Conservation (phyloP, 2,888 invertebrate species). For the Rhynchonema sp. region DNA sequence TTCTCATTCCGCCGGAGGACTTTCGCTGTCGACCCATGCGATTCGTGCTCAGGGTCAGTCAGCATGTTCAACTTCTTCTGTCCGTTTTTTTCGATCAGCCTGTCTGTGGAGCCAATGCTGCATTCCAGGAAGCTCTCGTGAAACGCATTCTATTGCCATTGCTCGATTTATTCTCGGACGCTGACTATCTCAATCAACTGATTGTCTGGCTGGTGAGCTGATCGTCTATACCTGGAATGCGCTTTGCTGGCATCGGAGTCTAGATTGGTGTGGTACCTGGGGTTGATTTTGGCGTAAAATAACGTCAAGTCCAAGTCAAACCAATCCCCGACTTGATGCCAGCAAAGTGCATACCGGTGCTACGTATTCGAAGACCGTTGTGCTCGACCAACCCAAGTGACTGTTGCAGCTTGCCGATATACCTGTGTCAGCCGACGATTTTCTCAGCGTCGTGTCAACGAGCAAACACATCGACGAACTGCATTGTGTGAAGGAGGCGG, state of each 20-base stretch:
- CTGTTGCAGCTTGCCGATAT: constrained; percentile 53
- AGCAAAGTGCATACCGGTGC: no score
- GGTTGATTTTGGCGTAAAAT: no score
- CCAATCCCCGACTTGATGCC: no score
- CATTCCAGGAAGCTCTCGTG: constrained; percentile 50
- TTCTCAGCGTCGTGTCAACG: constrained; percentile 57
- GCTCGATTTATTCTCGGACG: constrained; percentile 55
- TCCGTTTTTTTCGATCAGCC: background rate
- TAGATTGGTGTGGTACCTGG: no score
- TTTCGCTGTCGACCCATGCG: constrained; percentile 62
- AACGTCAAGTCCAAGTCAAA: background rate
- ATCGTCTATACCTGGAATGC: no score
- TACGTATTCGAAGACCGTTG: no score
- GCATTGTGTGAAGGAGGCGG: constrained; percentile 53
- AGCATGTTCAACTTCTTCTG: no score
- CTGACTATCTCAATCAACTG: constrained; percentile 72
- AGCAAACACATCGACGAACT: constrained; percentile 63
- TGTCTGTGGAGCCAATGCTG: background rate
- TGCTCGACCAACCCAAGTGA: constrained; percentile 4
- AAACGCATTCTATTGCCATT: constrained; percentile 51
- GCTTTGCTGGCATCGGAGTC: no score
- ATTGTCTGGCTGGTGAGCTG: constrained; percentile 70
- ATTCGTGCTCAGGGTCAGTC: constrained; percentile 38
- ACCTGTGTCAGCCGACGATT: constrained; percentile 58
- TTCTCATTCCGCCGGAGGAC: constrained; percentile 60